Evolutionary conservation across 2,113 vertebrate species (phyloP).

Genomic region (Elephas maximus): DNA sequence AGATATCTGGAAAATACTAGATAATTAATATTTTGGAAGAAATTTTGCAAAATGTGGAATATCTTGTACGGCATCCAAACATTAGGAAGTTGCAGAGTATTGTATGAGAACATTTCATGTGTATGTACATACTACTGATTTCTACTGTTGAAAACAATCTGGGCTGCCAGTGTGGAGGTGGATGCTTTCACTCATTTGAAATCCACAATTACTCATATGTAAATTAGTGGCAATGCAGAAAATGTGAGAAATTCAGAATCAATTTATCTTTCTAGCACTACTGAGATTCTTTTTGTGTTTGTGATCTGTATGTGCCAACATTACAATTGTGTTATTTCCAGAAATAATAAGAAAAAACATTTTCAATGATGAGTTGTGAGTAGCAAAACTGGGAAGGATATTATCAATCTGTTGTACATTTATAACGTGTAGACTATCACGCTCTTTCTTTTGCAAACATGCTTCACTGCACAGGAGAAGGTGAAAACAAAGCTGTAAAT

Average conservation of each 20-base stretch:
- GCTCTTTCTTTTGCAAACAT: not conserved
- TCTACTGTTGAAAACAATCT: conserved; percentile 3
- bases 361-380: conserved; percentile 59
- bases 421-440: not conserved
- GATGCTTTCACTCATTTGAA: conserved; percentile 52
- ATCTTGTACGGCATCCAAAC: not conserved
- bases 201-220: conserved; percentile 70
- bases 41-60: not conserved
- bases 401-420: not conserved
- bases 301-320: conserved; percentile 56
- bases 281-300: conserved; percentile 51
- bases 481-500: not conserved
- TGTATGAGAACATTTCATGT: not conserved
- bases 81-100: not conserved
- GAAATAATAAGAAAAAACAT: conserved; percentile 62
- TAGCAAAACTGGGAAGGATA: conserved; percentile 3
- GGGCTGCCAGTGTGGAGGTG: conserved; percentile 30
- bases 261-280: conserved; percentile 37
- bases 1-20: not conserved
- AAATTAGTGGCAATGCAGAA: conserved; percentile 55
- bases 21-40: not conserved
- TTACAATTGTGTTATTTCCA: conserved; percentile 39
- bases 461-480: not conserved
- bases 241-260: conserved; percentile 64
- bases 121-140: not conserved